A percentile compares a stretch with the other conserved stretches of the same genome.
Conservation (phyloP, 2,888 invertebrate genomes). For the Eupithecia centaureata region DNA sequence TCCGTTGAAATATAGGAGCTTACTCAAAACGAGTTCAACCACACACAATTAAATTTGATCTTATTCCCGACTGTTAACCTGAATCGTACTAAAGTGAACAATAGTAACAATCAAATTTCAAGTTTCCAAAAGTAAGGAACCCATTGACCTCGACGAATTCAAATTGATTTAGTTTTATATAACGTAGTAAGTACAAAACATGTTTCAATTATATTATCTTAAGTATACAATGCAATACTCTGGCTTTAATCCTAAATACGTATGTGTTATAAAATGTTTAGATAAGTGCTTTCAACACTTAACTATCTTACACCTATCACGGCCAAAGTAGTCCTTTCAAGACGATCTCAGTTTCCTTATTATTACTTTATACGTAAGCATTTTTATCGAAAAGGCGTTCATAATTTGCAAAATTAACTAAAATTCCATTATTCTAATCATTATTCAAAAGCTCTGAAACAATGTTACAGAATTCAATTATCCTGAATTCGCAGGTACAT, state of each 20-base stretch:
- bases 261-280: slow-evolving; percentile 63
- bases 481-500: slow-evolving; percentile 27
- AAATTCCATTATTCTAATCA: slow-evolving; percentile 34
- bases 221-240: slow-evolving; percentile 29
- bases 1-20: not conserved
- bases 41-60: not conserved
- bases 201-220: not conserved
- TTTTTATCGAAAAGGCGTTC: slow-evolving; percentile 41
- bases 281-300: slow-evolving; percentile 68
- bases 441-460: slow-evolving; percentile 38
- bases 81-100: not conserved
- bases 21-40: not conserved
- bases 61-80: not conserved
- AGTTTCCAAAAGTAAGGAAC: not conserved
- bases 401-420: slow-evolving; percentile 38
- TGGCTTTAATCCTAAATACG: slow-evolving; percentile 59
- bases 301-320: slow-evolving; percentile 73
- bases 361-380: slow-evolving; percentile 48
- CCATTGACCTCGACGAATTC: not conserved
- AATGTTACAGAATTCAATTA: slow-evolving; percentile 26
- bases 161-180: not conserved
- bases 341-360: slow-evolving; percentile 50
- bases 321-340: slow-evolving; percentile 69
- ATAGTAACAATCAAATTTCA: not conserved
- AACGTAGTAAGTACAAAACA: not conserved